Percentiles rank a stretch among this genome's conserved stretches.
These are phyloP conservation scores for Nomada lathburiana DNA, from an alignment of 2,888 invertebrate genomes.

Conservation along the genomic window DNA sequence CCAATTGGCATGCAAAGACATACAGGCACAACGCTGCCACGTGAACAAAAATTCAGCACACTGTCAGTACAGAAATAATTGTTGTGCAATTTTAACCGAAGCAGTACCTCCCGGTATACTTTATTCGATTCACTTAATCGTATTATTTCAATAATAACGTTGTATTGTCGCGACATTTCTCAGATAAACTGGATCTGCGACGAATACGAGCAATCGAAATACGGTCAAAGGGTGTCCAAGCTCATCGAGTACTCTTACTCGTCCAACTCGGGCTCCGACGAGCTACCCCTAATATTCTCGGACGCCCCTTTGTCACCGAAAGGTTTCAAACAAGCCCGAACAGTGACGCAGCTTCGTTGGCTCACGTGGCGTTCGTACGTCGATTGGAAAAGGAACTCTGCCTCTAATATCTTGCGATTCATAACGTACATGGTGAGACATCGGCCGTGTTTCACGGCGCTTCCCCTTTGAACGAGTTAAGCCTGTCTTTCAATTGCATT, in stretches of 20 bases:
- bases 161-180: background rate
- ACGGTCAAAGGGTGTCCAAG: constrained; percentile 71
- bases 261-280: constrained; percentile 15
- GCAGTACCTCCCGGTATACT: too few relatives aligned
- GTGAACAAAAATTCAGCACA: too few relatives aligned
- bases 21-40: too few relatives aligned
- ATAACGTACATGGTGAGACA: constrained; percentile 86
- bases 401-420: constrained; percentile 87
- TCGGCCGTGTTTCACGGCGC: background rate
- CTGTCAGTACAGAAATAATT: too few relatives aligned
- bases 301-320: constrained; percentile 79
- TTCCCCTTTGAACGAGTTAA: constrained; percentile 24
- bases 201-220: constrained; percentile 85
- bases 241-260: constrained; percentile 69
- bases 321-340: constrained; percentile 85
- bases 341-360: constrained; percentile 89
- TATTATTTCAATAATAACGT: background rate
- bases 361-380: constrained; percentile 89
- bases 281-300: constrained; percentile 68
- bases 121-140: too few relatives aligned
- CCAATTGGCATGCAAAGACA: too few relatives aligned
- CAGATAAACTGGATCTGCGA: constrained; percentile 86
- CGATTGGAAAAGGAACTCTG: constrained; percentile 88
- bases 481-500: background rate
- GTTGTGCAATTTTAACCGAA: too few relatives aligned